Evolutionary conservation across 2,113 vertebrate genomes (phyloP).

Genomic region (Phalacrocorax carbo): DNA sequence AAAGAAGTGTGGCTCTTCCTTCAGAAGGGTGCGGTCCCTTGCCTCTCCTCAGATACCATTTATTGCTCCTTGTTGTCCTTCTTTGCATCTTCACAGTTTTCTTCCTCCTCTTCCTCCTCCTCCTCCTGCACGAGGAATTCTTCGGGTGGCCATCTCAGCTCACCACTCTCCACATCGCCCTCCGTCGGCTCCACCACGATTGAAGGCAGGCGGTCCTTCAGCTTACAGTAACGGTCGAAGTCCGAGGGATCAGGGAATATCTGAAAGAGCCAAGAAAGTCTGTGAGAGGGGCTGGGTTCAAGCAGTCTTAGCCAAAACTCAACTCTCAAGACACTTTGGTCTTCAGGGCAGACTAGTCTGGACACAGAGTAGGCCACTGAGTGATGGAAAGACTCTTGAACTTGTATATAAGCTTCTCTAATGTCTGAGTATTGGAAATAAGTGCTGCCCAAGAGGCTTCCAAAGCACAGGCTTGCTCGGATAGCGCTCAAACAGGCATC

Average conservation of each 20-base stretch:
- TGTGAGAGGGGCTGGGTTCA: background rate
- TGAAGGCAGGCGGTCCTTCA: conserved; percentile 95
- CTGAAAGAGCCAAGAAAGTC: conserved; percentile 67
- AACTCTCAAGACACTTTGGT: background rate
- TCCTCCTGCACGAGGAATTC: conserved; percentile 91
- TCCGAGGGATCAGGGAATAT: conserved; percentile 97
- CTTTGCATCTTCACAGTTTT: conserved; percentile 73
- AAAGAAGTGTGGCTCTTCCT: conserved; percentile 60
- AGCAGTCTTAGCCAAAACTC: background rate
- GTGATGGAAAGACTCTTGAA: background rate
- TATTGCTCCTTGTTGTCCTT: conserved; percentile 82
- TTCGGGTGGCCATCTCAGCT: conserved; percentile 96
- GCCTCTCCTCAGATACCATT: conserved; percentile 46
- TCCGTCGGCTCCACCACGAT: conserved; percentile 96
- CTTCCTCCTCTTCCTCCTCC: conserved; percentile 79
- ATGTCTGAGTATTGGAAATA: background rate
- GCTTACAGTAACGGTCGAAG: conserved; percentile 94
- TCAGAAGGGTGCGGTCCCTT: conserved; percentile 64
- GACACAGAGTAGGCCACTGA: background rate
- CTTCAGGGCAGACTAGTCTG: background rate
- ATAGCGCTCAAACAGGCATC: background rate
- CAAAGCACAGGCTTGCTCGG: background rate
- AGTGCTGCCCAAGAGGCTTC: background rate
- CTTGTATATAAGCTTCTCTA: background rate
- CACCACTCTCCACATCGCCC: conserved; percentile 94